These are phyloP conservation scores for Parazoanthus atlanticus DNA, from an alignment of 92 coral and sea anemone species.

Conservation along the genomic window DNA sequence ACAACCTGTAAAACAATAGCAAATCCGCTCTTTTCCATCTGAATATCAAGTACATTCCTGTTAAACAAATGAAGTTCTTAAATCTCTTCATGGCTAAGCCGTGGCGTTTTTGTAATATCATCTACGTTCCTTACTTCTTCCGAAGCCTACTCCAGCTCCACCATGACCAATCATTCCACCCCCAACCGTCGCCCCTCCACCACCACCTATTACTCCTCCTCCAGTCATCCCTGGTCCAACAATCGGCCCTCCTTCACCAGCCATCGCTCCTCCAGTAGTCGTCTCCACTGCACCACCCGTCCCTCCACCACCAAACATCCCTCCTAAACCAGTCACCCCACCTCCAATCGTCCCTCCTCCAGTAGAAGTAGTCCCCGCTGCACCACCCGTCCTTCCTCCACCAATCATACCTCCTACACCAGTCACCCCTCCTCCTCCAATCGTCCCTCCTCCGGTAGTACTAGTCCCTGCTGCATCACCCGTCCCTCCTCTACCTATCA, in stretches of 20 bases:
- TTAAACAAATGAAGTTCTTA: too few species aligned
- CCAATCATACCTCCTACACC: not conserved
- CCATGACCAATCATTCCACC: not conserved
- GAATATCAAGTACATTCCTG: too few species aligned
- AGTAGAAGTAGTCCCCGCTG: not conserved
- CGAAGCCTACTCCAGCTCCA: not conserved
- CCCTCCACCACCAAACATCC: not conserved
- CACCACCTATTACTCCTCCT: not conserved
- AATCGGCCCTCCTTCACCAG: not conserved
- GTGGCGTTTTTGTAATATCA: not conserved
- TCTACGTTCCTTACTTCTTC: not conserved
- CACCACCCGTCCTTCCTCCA: not conserved
- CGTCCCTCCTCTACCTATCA: not conserved
- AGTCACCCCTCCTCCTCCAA: not conserved
- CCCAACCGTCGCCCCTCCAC: not conserved
- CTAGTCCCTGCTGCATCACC: too few species aligned
- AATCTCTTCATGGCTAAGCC: not conserved
- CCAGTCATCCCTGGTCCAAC: not conserved
- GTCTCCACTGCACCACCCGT: not conserved
- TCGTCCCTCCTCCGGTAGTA: not conserved
- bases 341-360: not conserved
- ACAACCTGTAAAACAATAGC: too few species aligned
- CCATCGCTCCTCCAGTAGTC: not conserved
- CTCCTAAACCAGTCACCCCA: not conserved
- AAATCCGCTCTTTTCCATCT: too few species aligned